These are phyloP conservation scores for Triplophysa yarkandensis DNA, from an alignment of 2,797 vertebrate species.

Conservation along the genomic window DNA sequence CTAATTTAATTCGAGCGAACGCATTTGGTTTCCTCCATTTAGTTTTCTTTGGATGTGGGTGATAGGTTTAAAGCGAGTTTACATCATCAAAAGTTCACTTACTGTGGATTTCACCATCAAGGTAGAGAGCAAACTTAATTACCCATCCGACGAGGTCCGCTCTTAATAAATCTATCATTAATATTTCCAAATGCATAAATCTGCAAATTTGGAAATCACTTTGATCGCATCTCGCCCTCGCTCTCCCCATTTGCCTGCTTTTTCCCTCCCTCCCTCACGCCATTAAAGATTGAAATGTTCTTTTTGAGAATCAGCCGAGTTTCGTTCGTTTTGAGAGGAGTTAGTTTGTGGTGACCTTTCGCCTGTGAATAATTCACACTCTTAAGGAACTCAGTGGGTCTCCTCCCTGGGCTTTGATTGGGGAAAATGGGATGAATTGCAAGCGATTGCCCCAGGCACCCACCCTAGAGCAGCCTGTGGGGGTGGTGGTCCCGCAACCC, in stretches of 20 bases:
- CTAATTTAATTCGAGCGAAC: constrained; percentile 49
- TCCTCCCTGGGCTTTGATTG: constrained; percentile 76
- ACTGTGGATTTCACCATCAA: constrained; percentile 69
- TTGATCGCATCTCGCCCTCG: constrained; percentile 65
- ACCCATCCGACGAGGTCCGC: constrained; percentile 60
- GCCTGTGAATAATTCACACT: constrained; percentile 79
- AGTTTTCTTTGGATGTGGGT: constrained; percentile 62
- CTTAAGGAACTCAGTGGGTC: constrained; percentile 74
- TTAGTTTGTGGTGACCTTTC: constrained; percentile 68
- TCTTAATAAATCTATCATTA: constrained; percentile 71
- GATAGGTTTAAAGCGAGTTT: constrained; percentile 62
- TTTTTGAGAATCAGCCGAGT: constrained; percentile 58
- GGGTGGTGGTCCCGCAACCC: constrained; percentile 48
- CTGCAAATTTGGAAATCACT: constrained; percentile 64
- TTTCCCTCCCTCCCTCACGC: constrained; percentile 56
- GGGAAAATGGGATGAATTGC: constrained; percentile 75
- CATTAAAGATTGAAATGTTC: constrained; percentile 74
- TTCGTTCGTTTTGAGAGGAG: constrained; percentile 54
- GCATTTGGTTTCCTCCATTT: constrained; percentile 49
- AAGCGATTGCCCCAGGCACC: constrained; percentile 76
- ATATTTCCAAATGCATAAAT: constrained; percentile 69
- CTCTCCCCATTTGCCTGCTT: constrained; percentile 41
- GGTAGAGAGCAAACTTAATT: constrained; percentile 70
- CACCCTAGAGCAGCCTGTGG: constrained; percentile 73
- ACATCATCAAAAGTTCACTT: constrained; percentile 64